A percentile compares a stretch with the other conserved stretches of the same genome.
Conservation (phyloP, 2,113 vertebrate species). For the Oreochromis tanganicae region DNA sequence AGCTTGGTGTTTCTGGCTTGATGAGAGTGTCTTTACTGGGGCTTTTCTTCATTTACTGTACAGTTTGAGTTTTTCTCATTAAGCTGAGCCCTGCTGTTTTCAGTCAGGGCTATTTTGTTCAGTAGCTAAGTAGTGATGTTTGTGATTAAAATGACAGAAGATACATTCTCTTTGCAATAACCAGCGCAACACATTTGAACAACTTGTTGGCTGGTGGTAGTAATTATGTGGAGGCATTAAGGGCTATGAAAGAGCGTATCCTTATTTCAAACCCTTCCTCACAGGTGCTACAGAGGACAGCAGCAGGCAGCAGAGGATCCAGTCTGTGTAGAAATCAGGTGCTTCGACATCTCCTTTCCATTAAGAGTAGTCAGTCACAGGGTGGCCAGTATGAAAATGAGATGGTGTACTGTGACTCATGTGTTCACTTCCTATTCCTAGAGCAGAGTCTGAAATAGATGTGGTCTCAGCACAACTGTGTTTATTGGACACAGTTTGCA, state of each 20-base stretch:
- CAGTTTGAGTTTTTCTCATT: background rate
- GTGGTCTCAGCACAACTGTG: constrained; percentile 46
- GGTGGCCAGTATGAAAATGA: constrained; percentile 31
- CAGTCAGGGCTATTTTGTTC: background rate
- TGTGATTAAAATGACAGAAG: background rate
- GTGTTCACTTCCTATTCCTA: constrained; percentile 47
- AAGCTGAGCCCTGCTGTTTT: background rate
- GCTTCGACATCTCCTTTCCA: constrained; percentile 42
- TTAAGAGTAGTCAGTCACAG: constrained; percentile 3
- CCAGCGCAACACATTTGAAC: background rate
- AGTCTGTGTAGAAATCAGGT: constrained; percentile 8
- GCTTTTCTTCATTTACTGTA: background rate
- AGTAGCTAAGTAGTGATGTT: background rate
- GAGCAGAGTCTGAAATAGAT: constrained; percentile 54
- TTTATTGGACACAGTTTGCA: constrained; percentile 45
- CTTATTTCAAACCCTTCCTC: background rate
- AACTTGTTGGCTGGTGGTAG: constrained; percentile 5
- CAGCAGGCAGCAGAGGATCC: background rate
- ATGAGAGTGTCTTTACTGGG: background rate
- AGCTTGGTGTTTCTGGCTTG: background rate
- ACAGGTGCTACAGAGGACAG: background rate
- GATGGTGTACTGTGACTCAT: constrained; percentile 47
- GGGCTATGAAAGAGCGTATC: background rate
- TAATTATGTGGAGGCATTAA: constrained; percentile 30
- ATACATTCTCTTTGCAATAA: background rate